A percentile compares a stretch with the other conserved stretches of the same genome.
Evolutionary conservation across 2,113 vertebrate species (phyloP).

Genomic region (Rostratula benghalensis): DNA sequence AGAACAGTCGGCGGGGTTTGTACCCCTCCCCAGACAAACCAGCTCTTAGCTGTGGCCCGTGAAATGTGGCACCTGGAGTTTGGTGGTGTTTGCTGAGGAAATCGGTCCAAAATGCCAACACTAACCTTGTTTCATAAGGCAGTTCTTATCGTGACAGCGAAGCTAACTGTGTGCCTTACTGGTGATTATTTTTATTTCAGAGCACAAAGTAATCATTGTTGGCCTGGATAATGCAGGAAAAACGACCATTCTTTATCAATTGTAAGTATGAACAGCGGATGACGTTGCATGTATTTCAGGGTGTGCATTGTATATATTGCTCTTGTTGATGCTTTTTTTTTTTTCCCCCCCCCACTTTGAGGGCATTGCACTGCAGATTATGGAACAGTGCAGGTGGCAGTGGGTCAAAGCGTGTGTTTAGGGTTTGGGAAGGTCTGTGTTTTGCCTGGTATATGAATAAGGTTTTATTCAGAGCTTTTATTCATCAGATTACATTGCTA

Average conservation of each 20-base stretch:
- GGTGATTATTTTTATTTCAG: slow-evolving; percentile 74
- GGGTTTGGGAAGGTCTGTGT: neutral
- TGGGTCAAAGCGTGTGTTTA: neutral
- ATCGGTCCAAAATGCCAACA: neutral
- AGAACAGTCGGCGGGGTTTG: fast-evolving
- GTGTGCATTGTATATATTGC: fast-evolving
- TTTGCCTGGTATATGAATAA: neutral
- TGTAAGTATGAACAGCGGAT: slow-evolving; percentile 83
- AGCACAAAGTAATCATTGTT: slow-evolving; percentile 99
- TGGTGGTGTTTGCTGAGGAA: neutral
- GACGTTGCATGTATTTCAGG: fast-evolving
- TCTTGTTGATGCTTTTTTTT: neutral
- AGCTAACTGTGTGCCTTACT: neutral
- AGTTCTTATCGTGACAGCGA: neutral
- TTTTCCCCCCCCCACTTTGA: neutral
- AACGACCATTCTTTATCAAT: slow-evolving; percentile 98
- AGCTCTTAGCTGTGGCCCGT: fast-evolving
- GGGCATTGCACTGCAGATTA: neutral
- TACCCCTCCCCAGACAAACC: neutral
- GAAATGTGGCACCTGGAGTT: neutral
- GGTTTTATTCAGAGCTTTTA: neutral
- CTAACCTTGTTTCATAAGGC: neutral
- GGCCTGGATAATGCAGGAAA: slow-evolving; percentile 99
- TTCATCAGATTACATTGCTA: neutral
- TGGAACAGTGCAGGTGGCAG: neutral